Evolutionary conservation across 1,140 invertebrate species (phyloP).

Genomic region (Lasaia peninsularis): DNA sequence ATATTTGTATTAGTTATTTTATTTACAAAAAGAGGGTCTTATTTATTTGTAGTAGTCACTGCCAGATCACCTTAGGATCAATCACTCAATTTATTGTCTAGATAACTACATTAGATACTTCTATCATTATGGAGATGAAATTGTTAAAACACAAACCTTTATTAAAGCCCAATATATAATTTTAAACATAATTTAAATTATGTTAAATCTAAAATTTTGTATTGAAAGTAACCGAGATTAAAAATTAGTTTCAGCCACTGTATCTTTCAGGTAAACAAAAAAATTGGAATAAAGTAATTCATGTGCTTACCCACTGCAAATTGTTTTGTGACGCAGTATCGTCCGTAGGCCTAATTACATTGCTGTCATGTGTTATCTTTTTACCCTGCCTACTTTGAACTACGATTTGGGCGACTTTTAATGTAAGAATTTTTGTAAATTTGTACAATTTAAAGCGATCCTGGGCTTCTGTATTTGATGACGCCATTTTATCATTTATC

Average conservation of each 20-base stretch:
- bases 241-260: neutral
- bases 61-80: no score
- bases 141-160: no score
- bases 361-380: conserved; percentile 53
- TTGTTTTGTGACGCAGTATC: conserved; percentile 39
- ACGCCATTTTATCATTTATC: conserved; percentile 39
- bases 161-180: neutral
- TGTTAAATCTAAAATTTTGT: no score
- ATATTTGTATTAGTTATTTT: no score
- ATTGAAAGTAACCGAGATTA: neutral
- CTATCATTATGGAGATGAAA: no score
- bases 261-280: neutral
- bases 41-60: no score
- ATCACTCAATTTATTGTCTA: no score
- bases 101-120: no score
- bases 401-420: conserved; percentile 65
- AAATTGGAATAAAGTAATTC: conserved; percentile 11
- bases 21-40: no score
- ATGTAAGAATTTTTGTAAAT: conserved; percentile 59
- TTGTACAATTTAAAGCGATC: conserved; percentile 57
- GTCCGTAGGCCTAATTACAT: conserved; percentile 38
- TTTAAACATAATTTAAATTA: neutral
- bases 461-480: conserved; percentile 41
- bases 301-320: conserved; percentile 54
- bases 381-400: conserved; percentile 67